These are phyloP conservation scores for Helicoverpa armigera DNA, from an alignment of 1,140 invertebrate genomes.

Conservation along the genomic window DNA sequence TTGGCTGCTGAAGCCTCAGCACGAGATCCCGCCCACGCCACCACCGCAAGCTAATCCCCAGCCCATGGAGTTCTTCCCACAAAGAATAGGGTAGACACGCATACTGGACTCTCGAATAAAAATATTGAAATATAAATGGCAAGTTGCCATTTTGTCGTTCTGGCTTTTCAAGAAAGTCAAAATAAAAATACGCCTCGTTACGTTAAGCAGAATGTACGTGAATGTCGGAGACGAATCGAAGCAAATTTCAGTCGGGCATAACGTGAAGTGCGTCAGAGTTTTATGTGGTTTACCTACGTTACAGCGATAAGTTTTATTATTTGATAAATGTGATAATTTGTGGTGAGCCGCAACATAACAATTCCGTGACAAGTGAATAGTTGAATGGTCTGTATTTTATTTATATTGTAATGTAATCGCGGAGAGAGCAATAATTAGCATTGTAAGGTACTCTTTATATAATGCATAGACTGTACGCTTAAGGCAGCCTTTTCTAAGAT, in stretches of 20 bases:
- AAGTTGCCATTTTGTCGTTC: slow-evolving; percentile 76
- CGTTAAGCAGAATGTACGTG: slow-evolving; percentile 67
- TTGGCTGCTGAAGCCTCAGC: slow-evolving; percentile 74
- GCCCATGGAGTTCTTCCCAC: slow-evolving; percentile 72
- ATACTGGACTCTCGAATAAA: slow-evolving; percentile 56
- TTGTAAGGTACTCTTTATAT: slow-evolving; percentile 3
- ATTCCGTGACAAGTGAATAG: slow-evolving; percentile 11
- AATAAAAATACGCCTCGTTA: slow-evolving; percentile 75
- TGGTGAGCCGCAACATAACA: slow-evolving; percentile 25
- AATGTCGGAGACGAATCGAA: slow-evolving; percentile 58
- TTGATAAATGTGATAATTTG: slow-evolving; percentile 34
- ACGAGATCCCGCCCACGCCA: slow-evolving; percentile 79
- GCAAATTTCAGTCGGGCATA: slow-evolving; percentile 52
- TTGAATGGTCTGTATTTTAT: slow-evolving; percentile 12
- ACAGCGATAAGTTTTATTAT: slow-evolving; percentile 38
- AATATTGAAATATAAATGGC: slow-evolving; percentile 76
- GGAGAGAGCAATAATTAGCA: slow-evolving; percentile 5
- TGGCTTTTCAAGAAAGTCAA: slow-evolving; percentile 70
- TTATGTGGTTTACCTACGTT: slow-evolving; percentile 23
- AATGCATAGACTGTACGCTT: not conserved
- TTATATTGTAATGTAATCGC: slow-evolving; percentile 5
- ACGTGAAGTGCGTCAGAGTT: slow-evolving; percentile 54
- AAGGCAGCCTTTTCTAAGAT: too few relatives aligned
- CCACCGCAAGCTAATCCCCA: slow-evolving; percentile 73
- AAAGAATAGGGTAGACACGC: slow-evolving; percentile 75